Evolutionary conservation across 2,113 vertebrate species (phyloP).

Genomic region (Tupaia tana): DNA sequence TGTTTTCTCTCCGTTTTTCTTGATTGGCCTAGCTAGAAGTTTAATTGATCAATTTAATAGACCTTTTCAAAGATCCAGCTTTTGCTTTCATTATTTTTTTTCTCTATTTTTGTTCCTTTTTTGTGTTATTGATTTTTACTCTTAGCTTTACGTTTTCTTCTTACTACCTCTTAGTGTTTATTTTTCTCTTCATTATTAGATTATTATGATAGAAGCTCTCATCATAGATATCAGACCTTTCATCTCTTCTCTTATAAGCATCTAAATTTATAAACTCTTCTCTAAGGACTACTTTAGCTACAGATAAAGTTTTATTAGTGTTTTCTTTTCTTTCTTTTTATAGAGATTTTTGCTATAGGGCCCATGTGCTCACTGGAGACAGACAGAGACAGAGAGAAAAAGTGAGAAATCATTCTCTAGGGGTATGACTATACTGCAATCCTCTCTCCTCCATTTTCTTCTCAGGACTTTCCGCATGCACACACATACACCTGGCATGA

Average conservation of each 20-base stretch:
- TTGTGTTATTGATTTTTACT: background rate
- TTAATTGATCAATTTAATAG: background rate
- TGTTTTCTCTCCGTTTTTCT: background rate
- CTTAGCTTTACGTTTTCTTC: background rate
- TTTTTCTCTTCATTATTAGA: background rate
- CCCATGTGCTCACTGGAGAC: too few species aligned
- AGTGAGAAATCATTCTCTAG: too few species aligned
- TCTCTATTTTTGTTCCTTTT: background rate
- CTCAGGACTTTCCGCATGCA: too few species aligned
- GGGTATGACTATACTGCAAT: too few species aligned
- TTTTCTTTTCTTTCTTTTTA: too few species aligned
- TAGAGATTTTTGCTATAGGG: too few species aligned
- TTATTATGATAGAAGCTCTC: background rate
- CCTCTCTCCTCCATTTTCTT: too few species aligned
- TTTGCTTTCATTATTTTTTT: slow-evolving; percentile 8
- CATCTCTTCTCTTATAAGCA: background rate
- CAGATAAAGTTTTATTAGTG: background rate
- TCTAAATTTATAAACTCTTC: background rate
- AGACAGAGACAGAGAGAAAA: too few species aligned
- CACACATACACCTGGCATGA: too few species aligned
- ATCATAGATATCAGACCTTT: background rate
- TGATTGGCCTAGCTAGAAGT: background rate
- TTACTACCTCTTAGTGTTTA: background rate
- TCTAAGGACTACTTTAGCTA: background rate
- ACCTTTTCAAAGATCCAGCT: background rate